These are phyloP conservation scores for Dasyornis broadbenti DNA, from an alignment of 2,113 vertebrate species.

Conservation along the genomic window DNA sequence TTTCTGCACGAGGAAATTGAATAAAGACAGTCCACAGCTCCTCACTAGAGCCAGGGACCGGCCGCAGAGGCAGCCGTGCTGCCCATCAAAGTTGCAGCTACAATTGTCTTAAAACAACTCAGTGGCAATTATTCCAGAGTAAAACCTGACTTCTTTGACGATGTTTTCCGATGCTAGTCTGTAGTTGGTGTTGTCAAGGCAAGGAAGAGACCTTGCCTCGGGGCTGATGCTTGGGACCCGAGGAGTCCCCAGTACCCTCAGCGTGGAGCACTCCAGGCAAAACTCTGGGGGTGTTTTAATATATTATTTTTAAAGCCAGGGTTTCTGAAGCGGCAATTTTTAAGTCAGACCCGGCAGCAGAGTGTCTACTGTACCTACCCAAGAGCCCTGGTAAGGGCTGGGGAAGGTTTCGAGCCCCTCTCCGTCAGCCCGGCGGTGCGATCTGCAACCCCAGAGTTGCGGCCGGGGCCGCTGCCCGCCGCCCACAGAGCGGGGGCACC, in stretches of 20 bases:
- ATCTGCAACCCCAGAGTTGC: background rate
- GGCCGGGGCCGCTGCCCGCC: background rate
- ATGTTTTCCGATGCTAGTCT: background rate
- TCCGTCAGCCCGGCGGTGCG: background rate
- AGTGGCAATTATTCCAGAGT: background rate
- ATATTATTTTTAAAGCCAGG: accelerated
- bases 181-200: background rate
- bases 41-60: background rate
- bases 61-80: background rate
- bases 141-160: background rate
- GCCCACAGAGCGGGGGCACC: accelerated
- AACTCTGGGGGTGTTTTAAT: background rate
- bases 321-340: background rate
- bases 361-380: background rate
- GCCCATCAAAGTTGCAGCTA: background rate
- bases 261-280: background rate
- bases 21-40: background rate
- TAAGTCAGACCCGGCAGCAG: background rate
- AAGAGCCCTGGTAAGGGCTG: background rate
- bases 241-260: background rate
- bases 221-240: background rate
- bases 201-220: background rate
- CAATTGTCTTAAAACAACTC: background rate
- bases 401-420: background rate
- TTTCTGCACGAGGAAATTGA: background rate